phyloP scores from a whole-genome alignment of 2,113 vertebrate species.

The Eurypyga helias region DNA sequence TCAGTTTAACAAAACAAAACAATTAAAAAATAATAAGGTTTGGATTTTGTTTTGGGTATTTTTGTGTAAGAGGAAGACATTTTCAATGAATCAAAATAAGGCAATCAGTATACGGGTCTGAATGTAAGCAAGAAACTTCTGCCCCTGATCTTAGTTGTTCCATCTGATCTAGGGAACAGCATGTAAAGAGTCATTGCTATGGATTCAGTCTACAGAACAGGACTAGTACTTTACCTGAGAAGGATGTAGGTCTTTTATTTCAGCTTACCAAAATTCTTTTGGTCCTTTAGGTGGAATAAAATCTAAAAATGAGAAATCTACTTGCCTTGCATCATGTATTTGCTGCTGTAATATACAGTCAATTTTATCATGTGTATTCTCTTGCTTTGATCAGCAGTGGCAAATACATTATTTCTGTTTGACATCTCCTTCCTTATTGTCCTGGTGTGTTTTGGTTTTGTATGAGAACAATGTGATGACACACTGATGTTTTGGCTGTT shows the following conservation, averaged over 20 bases:
- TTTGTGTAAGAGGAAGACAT: neutral
- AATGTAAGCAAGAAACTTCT: neutral
- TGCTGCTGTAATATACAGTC: neutral
- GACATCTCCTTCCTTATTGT: neutral
- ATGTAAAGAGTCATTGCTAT: neutral
- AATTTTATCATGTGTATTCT: neutral
- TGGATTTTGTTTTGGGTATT: too few relatives aligned
- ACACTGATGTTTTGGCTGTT: too few relatives aligned
- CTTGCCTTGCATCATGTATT: neutral
- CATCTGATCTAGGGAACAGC: neutral
- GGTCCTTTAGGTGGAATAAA: neutral
- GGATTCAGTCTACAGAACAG: neutral
- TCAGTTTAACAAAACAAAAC: neutral
- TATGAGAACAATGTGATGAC: too few relatives aligned
- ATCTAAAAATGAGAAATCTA: neutral
- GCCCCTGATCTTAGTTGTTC: neutral
- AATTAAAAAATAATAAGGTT: too few relatives aligned
- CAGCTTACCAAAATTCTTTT: neutral
- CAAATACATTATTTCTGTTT: neutral
- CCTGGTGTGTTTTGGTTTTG: too few relatives aligned
- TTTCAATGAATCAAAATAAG: neutral
- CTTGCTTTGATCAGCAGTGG: neutral
- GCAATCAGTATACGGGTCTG: neutral
- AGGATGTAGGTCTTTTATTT: neutral
- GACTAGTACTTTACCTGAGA: neutral